phyloP scores from a whole-genome alignment of 2,113 vertebrate genomes.

The Geococcyx californianus region DNA sequence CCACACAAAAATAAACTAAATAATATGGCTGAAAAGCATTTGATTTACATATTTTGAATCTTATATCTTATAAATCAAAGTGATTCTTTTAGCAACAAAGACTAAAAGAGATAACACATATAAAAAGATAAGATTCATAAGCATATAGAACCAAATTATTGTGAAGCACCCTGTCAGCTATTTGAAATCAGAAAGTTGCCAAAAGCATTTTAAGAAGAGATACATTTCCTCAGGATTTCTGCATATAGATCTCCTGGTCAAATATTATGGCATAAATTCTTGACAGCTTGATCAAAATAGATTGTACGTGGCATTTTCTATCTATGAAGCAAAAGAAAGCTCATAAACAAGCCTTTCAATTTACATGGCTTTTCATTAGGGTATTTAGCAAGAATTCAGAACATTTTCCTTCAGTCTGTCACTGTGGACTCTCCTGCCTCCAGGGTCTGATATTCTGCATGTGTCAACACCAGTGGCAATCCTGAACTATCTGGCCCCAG shows the following conservation, averaged over 20 bases:
- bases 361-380: neutral
- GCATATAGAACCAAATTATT: neutral
- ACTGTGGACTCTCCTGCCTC: neutral
- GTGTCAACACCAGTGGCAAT: neutral
- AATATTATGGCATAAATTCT: neutral
- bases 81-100: neutral
- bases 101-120: neutral
- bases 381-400: neutral
- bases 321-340: neutral
- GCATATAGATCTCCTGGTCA: neutral
- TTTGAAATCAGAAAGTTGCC: slow-evolving; percentile 10
- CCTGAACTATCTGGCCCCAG: neutral
- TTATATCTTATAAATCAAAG: neutral
- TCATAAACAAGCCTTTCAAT: neutral
- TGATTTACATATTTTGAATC: neutral
- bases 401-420: neutral
- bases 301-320: neutral
- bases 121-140: neutral
- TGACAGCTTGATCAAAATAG: neutral
- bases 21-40: neutral
- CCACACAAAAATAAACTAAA: neutral
- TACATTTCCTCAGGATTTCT: neutral
- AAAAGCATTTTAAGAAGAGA: neutral
- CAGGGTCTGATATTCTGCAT: neutral
- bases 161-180: neutral